These are phyloP conservation scores for Spea bombifrons DNA, from an alignment of 2,113 vertebrate genomes.

Conservation along the genomic window DNA sequence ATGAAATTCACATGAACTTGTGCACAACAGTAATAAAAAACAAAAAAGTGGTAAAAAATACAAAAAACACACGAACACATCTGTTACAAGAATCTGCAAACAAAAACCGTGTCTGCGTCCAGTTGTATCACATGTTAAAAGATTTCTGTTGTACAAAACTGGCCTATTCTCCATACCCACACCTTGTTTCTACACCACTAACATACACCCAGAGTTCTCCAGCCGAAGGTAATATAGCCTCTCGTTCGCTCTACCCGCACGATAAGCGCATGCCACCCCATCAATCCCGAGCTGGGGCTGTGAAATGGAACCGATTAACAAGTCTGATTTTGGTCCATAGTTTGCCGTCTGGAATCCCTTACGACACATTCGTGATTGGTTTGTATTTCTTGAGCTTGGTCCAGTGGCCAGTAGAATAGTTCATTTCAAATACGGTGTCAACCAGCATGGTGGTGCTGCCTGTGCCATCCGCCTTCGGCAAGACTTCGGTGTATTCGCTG, in stretches of 20 bases:
- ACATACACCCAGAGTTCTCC: not conserved
- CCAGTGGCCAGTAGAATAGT: constrained; percentile 98
- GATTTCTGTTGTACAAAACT: constrained; percentile 19
- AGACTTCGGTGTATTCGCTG: constrained; percentile 92
- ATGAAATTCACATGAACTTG: no score
- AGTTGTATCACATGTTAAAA: constrained; percentile 14
- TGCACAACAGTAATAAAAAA: not conserved
- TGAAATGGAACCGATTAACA: constrained; percentile 51
- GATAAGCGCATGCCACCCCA: not conserved
- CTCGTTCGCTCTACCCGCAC: not conserved
- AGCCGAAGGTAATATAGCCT: not conserved
- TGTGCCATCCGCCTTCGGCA: constrained; percentile 92
- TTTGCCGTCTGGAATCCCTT: constrained; percentile 56
- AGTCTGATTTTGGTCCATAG: constrained; percentile 53
- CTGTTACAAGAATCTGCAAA: not conserved
- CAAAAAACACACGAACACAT: not conserved
- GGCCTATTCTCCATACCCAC: not conserved
- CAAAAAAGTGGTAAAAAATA: not conserved
- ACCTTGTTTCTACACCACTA: not conserved
- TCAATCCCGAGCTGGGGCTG: not conserved
- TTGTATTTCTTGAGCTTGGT: constrained; percentile 99
- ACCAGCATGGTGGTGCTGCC: constrained; percentile 98
- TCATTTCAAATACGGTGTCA: constrained; percentile 99
- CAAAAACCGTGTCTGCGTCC: not conserved
- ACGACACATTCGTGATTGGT: constrained; percentile 92